A percentile compares a stretch with the other conserved stretches of the same genome.
Conservation (phyloP, 2,113 vertebrate genomes). For the Amia ocellicauda region DNA sequence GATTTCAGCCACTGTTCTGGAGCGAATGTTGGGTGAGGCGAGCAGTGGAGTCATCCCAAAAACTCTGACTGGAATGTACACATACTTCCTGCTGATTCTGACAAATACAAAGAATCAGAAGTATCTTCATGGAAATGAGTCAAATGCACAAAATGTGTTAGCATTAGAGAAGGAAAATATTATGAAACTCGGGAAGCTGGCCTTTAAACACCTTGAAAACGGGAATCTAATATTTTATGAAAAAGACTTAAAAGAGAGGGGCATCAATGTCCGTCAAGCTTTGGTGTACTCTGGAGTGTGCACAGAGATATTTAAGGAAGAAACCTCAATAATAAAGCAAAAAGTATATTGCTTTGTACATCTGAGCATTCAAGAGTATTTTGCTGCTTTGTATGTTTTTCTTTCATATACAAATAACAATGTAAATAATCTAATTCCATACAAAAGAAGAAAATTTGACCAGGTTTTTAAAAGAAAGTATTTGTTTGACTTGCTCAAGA, state of each 20-base stretch:
- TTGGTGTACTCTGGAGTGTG: slow-evolving; percentile 9
- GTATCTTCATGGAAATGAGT: no score
- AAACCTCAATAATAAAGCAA: no score
- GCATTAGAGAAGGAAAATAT: not conserved
- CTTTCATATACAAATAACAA: slow-evolving; percentile 6
- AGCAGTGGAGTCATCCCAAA: not conserved
- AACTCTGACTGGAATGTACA: slow-evolving; percentile 12
- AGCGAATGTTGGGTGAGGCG: not conserved
- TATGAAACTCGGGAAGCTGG: slow-evolving; percentile 13
- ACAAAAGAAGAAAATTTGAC: no score
- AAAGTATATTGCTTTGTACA: slow-evolving; percentile 15
- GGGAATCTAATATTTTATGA: slow-evolving; percentile 15
- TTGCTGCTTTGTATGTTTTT: slow-evolving; percentile 22
- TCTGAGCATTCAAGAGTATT: slow-evolving; percentile 12
- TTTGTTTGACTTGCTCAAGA: slow-evolving; percentile 3
- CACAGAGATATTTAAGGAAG: slow-evolving; percentile 2
- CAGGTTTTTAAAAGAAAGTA: not conserved
- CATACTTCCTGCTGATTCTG: slow-evolving; percentile 15
- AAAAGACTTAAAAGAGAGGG: slow-evolving; percentile 6
- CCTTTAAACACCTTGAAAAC: slow-evolving; percentile 2
- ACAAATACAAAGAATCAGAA: slow-evolving; percentile 6
- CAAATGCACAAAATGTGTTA: not conserved
- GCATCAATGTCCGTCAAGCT: slow-evolving; percentile 1
- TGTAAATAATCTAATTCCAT: not conserved
- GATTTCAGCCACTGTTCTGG: slow-evolving; percentile 14